These are phyloP conservation scores for Odobenus rosmarus DNA, from an alignment of 2,113 vertebrate genomes.

Conservation along the genomic window DNA sequence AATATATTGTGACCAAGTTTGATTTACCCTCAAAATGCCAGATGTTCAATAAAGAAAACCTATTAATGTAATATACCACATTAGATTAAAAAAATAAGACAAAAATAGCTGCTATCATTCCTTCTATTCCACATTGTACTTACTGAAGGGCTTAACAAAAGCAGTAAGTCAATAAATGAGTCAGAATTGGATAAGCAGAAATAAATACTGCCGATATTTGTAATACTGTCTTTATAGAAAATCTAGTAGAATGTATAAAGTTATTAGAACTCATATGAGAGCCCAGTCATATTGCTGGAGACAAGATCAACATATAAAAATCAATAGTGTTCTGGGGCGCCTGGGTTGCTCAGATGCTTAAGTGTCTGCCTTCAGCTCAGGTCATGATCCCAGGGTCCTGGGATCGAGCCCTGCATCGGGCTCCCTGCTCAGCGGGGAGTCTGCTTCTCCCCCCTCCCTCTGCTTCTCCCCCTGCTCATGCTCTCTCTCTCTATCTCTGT, in stretches of 20 bases:
- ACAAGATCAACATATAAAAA: neutral
- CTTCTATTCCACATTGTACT: neutral
- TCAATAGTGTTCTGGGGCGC: neutral
- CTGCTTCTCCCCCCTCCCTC: too few species aligned
- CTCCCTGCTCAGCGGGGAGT: too few species aligned
- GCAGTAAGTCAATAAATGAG: neutral
- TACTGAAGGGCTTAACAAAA: conserved; percentile 22
- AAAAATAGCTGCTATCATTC: neutral
- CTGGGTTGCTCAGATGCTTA: too few species aligned
- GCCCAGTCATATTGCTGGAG: neutral
- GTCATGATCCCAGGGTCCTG: too few species aligned
- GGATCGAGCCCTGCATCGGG: too few species aligned
- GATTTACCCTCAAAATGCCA: conserved; percentile 20
- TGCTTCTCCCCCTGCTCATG: too few species aligned
- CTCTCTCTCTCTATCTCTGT: too few species aligned
- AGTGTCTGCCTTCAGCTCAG: too few species aligned
- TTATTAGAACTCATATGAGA: neutral
- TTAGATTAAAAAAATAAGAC: neutral
- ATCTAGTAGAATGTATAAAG: neutral
- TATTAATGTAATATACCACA: neutral
- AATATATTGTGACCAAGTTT: neutral
- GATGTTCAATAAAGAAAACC: neutral
- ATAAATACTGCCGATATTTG: neutral
- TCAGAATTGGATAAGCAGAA: neutral
- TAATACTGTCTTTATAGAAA: neutral